These are phyloP conservation scores for Pectinophora gossypiella DNA, from an alignment of 1,140 invertebrate genomes.

Conservation along the genomic window DNA sequence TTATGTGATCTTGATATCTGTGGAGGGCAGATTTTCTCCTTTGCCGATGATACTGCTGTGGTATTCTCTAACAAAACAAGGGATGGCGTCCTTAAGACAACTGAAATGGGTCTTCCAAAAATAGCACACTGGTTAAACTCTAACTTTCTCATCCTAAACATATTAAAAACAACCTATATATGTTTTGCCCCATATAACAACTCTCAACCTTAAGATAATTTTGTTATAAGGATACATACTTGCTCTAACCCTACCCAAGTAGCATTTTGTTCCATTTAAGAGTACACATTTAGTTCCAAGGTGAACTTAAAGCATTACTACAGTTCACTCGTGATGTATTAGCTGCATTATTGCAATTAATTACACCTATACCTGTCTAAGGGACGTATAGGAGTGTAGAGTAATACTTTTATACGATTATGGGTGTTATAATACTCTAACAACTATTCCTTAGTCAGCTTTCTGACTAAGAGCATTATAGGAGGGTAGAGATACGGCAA, in stretches of 20 bases:
- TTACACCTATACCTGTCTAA: no score
- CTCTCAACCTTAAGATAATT: conserved; percentile 1
- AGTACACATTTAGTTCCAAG: no score
- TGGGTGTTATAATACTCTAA: no score
- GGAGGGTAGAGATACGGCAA: no score
- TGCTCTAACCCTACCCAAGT: not conserved
- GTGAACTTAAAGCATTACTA: no score
- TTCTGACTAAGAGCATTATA: no score
- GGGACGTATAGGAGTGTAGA: no score
- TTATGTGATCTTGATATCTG: not conserved
- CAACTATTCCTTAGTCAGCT: no score
- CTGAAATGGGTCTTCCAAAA: not conserved
- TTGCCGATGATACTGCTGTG: not conserved
- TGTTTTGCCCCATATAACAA: not conserved
- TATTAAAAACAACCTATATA: conserved; percentile 10
- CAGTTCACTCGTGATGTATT: no score
- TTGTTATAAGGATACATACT: conserved; percentile 7
- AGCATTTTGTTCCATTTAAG: no score
- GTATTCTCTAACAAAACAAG: not conserved
- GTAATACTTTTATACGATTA: no score
- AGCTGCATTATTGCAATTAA: no score
- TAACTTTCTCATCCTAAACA: not conserved
- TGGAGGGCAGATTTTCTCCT: not conserved
- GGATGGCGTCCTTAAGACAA: not conserved
- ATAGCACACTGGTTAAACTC: not conserved